Evolutionary conservation across 1,140 invertebrate species (phyloP), one percentile per base, ranked within the genome.

Genomic region (Helicorthomorpha holstii): DNA sequence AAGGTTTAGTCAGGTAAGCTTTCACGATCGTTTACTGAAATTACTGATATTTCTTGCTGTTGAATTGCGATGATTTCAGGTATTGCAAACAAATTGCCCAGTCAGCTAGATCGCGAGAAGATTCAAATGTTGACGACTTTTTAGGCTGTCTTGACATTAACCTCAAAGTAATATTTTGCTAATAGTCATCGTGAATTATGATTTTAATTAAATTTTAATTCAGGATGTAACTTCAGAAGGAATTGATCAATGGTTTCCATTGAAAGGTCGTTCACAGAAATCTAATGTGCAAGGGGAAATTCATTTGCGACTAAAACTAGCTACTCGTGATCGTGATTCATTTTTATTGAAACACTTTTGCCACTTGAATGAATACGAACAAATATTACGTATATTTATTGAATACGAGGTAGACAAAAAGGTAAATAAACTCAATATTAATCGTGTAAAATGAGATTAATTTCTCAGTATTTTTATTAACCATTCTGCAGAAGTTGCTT

Each of bases 1-100:
- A 91, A 57, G 92, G 91, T 0, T 72, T 96, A 16, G 89, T 89
- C 0, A 61, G 74, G 42, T 71, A 65, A 34, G 16, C n/a, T n/a
- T n/a, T n/a, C n/a, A n/a, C n/a, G n/a, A n/a, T n/a, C 38, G 38
- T 19, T 41, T 41, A 19, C 12, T 19, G 19, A 41, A 12, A 41
- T 19, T 41, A 41, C 12, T 41, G 38, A 12, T 12, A 41, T 41
- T 41, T 41, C n/a, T 41, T 19, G 38, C 38, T 12, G 19, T 19
- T 29, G 2, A 3, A 22, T 52, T 52, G 58, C 64, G 29, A 63
- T 82, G 41, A 41, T 14, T 51, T n/a, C 50, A 72, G 85, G 21
- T 93, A 90, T 71, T 96, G 95, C 72, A 96, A 96, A 63, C 91
- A 96, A 70, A 87, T 94, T 25, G 92, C 91, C 41, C 92, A 96